Evolutionary conservation across 2,797 vertebrate species (phyloP), one percentile per base, ranked within the genome.

Genomic region (Oreochromis mossambicus): DNA sequence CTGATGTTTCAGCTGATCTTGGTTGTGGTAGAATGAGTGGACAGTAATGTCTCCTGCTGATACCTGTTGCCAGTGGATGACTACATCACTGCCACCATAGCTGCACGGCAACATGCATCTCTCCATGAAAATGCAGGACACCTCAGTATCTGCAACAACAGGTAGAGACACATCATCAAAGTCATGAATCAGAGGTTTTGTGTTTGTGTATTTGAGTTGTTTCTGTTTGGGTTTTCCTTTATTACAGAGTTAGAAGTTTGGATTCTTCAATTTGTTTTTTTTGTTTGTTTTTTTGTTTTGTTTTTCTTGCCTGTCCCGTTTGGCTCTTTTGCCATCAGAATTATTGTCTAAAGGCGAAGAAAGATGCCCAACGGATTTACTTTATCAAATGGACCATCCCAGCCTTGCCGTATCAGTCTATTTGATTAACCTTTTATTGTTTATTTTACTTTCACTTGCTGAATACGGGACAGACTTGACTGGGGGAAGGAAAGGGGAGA

Each of bases 11-110:
- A 97, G 14, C 3, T 94, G 93, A 87, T 97, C 93, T 1, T 0
- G 0, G 2, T 14, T 4, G 2, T 13, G 1, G 63, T 91, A 96
- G 86, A 91, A 97, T 26, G 88, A 88, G 70, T 96, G 96, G 61
- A 96, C 88, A 0, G 0, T 0, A 3, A 2, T 1, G 0, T 5
- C 2, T 6, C 1, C 48, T 1, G 3, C 0, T 1, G 2, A 6
- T 6, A 14, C 0, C 9, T 43, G 5, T 0, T 11, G 1, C 95
- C 95, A 96, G 83, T 95, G 90, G 82, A 96, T 83, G 34, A 95
- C 4, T 0, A 86, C 61, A 5, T 3, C 3, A 0, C 1, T 14
- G 3, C 84, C 83, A 0, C 1, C 0, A 0, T 2, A 93, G 1
- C 2, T 73, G 9, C 86, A 91, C 0, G 85, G 80, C 2, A 93